These are phyloP conservation scores for Hedya salicella DNA, from an alignment of 2,888 invertebrate genomes.

Conservation along the genomic window DNA sequence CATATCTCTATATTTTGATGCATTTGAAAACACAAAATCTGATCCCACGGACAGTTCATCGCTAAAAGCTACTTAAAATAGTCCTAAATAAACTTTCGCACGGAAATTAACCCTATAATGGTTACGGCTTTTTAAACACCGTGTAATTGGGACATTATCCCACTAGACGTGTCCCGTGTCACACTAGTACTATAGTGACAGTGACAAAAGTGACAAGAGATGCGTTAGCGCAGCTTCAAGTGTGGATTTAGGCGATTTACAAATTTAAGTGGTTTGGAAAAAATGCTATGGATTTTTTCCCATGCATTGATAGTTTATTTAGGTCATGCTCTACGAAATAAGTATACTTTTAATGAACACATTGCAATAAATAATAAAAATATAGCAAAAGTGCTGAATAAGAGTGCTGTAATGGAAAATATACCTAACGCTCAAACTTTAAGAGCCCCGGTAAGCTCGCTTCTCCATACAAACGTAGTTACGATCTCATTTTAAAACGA, in stretches of 20 bases:
- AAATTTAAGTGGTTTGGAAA: constrained; percentile 28
- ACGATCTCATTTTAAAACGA: no score
- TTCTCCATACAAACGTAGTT: no score
- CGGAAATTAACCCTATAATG: constrained; percentile 58
- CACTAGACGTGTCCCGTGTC: constrained; percentile 73
- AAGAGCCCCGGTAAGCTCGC: no score
- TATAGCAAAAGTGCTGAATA: no score
- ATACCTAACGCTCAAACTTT: no score
- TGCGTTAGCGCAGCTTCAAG: constrained; percentile 24
- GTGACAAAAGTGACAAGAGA: constrained; percentile 47
- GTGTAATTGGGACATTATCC: constrained; percentile 68
- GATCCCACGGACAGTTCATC: constrained; percentile 35
- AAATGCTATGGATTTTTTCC: constrained; percentile 6
- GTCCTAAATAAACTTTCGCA: constrained; percentile 51
- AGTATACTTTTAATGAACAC: no score
- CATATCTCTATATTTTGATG: no score
- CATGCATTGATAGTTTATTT: constrained; percentile 26
- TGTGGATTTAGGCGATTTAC: constrained; percentile 37
- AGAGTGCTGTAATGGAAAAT: no score
- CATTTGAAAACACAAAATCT: no score
- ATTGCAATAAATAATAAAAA: no score
- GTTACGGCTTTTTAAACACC: constrained; percentile 60
- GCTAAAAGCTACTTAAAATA: constrained; percentile 25
- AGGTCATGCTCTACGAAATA: no score
- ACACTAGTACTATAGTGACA: constrained; percentile 48